A percentile compares a stretch with the other conserved stretches of the same genome.
Evolutionary conservation across 2,888 invertebrate species (phyloP).

Genomic region (Caenorhabditis sinica): DNA sequence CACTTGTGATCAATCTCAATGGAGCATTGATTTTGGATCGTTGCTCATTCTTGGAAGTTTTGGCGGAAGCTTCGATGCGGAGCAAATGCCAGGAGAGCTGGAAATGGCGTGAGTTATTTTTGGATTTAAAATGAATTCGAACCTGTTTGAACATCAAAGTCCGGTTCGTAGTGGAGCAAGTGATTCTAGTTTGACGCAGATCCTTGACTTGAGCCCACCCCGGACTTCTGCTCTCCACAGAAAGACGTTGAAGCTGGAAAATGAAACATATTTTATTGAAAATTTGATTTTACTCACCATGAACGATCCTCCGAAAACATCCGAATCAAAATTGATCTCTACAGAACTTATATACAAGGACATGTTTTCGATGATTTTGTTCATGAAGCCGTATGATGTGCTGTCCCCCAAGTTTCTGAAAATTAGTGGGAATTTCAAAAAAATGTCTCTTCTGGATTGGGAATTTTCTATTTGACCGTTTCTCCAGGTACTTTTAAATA

Average conservation of each 20-base stretch:
- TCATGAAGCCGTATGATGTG: slow-evolving; percentile 89
- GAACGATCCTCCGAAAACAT: slow-evolving; percentile 95
- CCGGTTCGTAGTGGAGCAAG: slow-evolving; percentile 92
- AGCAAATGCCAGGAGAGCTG: slow-evolving; percentile 95
- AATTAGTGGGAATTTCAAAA: too few relatives aligned
- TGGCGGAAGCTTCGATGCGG: slow-evolving; percentile 85
- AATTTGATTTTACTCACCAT: too few relatives aligned
- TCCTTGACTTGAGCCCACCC: slow-evolving; percentile 91
- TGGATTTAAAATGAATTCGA: not conserved
- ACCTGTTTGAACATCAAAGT: slow-evolving; percentile 94
- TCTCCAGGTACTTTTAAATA: too few relatives aligned
- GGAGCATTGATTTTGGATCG: slow-evolving; percentile 86
- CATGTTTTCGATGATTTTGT: slow-evolving; percentile 94
- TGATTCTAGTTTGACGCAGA: slow-evolving; percentile 93
- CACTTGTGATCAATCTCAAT: slow-evolving; percentile 93
- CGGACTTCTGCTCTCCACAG: slow-evolving; percentile 95
- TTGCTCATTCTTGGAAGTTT: slow-evolving; percentile 70
- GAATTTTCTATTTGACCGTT: too few relatives aligned
- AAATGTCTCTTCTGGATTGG: too few relatives aligned
- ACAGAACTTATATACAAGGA: slow-evolving; percentile 96
- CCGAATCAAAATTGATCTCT: slow-evolving; percentile 94
- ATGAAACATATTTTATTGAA: not conserved
- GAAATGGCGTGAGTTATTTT: slow-evolving; percentile 1
- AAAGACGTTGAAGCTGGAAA: slow-evolving; percentile 91
- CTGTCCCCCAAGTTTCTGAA: slow-evolving; percentile 66